These are phyloP conservation scores for Spodoptera litura DNA, from an alignment of 1,140 invertebrate genomes.

Conservation along the genomic window DNA sequence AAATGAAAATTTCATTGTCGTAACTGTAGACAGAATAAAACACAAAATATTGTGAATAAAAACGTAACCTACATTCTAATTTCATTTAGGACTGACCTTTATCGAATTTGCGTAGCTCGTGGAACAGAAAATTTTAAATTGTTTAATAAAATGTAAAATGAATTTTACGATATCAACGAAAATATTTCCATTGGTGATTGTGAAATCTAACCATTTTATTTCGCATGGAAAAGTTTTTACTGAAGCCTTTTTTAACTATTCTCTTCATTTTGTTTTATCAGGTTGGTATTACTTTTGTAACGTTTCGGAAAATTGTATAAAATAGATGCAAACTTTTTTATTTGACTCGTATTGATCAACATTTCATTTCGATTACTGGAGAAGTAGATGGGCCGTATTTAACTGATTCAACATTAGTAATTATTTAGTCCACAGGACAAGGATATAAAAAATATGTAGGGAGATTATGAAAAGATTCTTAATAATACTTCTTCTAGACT, in stretches of 20 bases:
- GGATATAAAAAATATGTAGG: too few species aligned
- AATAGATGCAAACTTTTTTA: neutral
- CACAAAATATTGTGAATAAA: constrained; percentile 1
- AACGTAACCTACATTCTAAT: constrained; percentile 20
- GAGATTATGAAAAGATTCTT: too few species aligned
- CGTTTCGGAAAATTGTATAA: too few species aligned
- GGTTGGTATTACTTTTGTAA: too few species aligned
- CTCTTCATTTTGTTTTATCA: too few species aligned
- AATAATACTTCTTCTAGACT: too few species aligned
- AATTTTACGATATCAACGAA: constrained; percentile 14
- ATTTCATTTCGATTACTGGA: too few species aligned
- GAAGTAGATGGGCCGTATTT: too few species aligned
- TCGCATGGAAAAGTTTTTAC: neutral
- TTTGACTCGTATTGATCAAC: too few species aligned
- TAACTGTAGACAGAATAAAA: constrained; percentile 12
- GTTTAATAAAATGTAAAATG: constrained; percentile 34
- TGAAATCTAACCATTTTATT: constrained; percentile 17
- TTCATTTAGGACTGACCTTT: constrained; percentile 28
- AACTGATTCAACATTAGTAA: too few species aligned
- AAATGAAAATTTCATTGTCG: constrained; percentile 2
- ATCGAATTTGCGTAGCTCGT: constrained; percentile 17
- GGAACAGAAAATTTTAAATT: constrained; percentile 9
- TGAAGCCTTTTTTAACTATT: too few species aligned
- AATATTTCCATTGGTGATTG: constrained; percentile 30
- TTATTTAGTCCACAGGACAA: too few species aligned